phyloP scores from a whole-genome alignment of 2,113 vertebrate species.

The Phasianus colchicus region DNA sequence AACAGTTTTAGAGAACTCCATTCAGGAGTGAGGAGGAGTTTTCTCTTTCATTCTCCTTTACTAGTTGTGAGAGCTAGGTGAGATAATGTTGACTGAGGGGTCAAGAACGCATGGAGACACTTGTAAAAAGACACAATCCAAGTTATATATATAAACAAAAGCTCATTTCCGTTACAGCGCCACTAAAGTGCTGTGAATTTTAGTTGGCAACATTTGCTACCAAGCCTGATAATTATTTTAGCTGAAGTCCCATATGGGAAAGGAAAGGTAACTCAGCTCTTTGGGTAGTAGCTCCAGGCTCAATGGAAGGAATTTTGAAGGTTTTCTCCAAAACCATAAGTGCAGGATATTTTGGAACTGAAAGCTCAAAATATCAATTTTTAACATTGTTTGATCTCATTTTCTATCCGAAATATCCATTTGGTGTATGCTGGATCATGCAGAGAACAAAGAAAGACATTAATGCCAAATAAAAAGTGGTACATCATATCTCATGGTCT shows the following conservation, averaged over 20 bases:
- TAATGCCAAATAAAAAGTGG: neutral
- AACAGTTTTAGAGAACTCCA: neutral
- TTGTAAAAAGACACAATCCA: neutral
- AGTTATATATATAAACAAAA: neutral
- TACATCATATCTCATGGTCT: rapidly evolving
- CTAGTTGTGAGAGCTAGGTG: neutral
- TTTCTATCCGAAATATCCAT: neutral
- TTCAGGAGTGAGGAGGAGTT: neutral
- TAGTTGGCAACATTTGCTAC: neutral
- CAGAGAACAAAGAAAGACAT: neutral
- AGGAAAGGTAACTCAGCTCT: neutral
- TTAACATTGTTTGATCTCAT: neutral
- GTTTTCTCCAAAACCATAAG: neutral
- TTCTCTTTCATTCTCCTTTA: neutral
- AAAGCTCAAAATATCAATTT: neutral
- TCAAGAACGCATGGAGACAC: neutral
- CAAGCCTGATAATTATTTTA: neutral
- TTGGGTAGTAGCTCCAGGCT: neutral
- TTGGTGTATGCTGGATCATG: neutral
- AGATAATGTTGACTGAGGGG: neutral
- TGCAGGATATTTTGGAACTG: slow-evolving; percentile 8
- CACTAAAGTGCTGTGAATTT: neutral
- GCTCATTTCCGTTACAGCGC: neutral
- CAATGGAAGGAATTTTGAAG: slow-evolving; percentile 4
- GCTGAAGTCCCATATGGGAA: neutral